A percentile compares a stretch with the other conserved stretches of the same genome.
These are phyloP conservation scores for Chelon labrosus DNA, from an alignment of 2,797 vertebrate species.

Conservation along the genomic window DNA sequence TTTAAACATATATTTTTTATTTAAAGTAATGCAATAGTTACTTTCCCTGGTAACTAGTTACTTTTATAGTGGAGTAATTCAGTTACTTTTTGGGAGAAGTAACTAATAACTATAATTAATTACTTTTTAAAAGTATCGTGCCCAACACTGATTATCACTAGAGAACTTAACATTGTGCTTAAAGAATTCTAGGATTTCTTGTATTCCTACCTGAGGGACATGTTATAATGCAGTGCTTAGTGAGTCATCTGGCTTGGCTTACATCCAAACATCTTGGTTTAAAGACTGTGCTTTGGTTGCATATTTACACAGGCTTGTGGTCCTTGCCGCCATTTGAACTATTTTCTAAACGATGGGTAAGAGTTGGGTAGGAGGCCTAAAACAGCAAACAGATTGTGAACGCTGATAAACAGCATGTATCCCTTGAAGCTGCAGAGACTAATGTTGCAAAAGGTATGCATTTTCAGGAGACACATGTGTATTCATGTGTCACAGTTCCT, in stretches of 20 bases:
- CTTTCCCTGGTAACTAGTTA: too few species aligned
- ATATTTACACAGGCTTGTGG: constrained; percentile 21
- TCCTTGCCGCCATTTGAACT: constrained; percentile 26
- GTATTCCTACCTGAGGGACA: not conserved
- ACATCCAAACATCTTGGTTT: constrained; percentile 17
- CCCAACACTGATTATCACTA: too few species aligned
- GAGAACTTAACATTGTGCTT: too few species aligned
- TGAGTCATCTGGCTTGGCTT: constrained; percentile 3
- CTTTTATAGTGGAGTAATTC: too few species aligned
- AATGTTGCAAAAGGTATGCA: constrained; percentile 44
- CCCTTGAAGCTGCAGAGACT: constrained; percentile 66
- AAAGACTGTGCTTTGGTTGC: constrained; percentile 26
- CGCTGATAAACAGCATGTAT: constrained; percentile 67
- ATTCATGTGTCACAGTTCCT: constrained; percentile 16
- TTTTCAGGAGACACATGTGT: constrained; percentile 23
- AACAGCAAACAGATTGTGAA: constrained; percentile 69
- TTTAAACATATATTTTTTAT: too few species aligned
- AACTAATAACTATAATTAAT: too few species aligned
- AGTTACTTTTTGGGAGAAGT: too few species aligned
- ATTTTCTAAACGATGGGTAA: constrained; percentile 44
- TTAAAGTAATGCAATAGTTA: too few species aligned
- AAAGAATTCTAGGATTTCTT: not conserved
- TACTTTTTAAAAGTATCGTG: too few species aligned
- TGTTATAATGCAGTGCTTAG: not conserved
- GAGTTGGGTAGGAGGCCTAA: constrained; percentile 54